Base-by-base conservation (phyloP, 2,797 vertebrate genomes). In the Taeniopygia guttata region DNA sequence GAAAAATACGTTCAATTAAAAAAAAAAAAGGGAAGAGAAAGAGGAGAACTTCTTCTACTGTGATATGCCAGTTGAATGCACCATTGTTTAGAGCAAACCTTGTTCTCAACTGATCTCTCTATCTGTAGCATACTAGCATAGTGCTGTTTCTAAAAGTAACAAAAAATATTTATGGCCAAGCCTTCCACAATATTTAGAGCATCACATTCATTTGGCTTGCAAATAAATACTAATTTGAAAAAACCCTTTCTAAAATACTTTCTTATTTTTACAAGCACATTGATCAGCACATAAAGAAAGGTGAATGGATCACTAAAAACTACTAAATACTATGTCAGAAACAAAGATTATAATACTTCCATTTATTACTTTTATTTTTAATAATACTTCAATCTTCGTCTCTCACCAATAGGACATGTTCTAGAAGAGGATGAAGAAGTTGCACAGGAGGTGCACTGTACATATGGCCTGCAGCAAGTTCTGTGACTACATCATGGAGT, bases 361-460 rank as follows among this genome's bases (percentile, higher is more conserved):
- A 72, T 29, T 48, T 82, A 79, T n/a, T 72, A 25, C 25, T 68
- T 62, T 51, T 64, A 45, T 66, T 88, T 69, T 34, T 19, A 13
- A 18, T n/a, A 80, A 67, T 16, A 43, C 11, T 59, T 79, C 51
- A 78, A 11, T 34, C 26, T 68, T 56, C 5, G 42, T 83, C 5
- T 93, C 95, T 96, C 97, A 99, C 99, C 98, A 98, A 97, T 13
- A 99, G 96, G 68, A 98, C 97, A 19, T 98, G 98, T 55, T 98
- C 97, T 77, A 99, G 96, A 86, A 99, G 98, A 81, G 98, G 97
- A 63, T 98, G 97, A 81, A 99, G 96, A 95, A 98, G 93, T 16
- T 94, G 82, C 32, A 97, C 96, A 9, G 99, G 98, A 88, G 99
- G 99, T 63, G 98, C 93, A 54, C 95, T 95, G 42, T 98, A 98